phyloP scores from a whole-genome alignment of 2,888 invertebrate genomes.

The Hololepta plana region DNA sequence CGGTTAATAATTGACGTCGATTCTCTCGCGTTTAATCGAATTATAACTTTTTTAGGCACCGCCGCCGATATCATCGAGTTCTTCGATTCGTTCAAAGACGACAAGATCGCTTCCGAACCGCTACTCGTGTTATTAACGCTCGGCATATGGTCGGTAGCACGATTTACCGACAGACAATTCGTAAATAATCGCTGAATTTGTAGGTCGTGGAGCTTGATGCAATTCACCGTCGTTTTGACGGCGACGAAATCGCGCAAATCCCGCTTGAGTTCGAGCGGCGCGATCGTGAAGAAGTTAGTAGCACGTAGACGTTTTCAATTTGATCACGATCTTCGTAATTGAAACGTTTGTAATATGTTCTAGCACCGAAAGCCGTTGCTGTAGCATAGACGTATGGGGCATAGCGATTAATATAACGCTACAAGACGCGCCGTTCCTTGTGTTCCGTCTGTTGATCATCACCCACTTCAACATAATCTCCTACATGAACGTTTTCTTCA shows the following conservation, averaged over 20 bases:
- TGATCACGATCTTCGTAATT: conserved; percentile 1
- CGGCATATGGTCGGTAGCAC: conserved; percentile 50
- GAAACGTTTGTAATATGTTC: conserved; percentile 9
- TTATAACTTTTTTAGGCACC: conserved; percentile 39
- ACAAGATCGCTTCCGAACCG: conserved; percentile 59
- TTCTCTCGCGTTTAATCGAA: not conserved
- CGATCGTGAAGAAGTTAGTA: conserved; percentile 14
- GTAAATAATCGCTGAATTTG: conserved; percentile 8
- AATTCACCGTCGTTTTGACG: conserved; percentile 86
- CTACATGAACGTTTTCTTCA: conserved; percentile 94
- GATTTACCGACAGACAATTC: not conserved
- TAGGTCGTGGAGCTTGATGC: conserved; percentile 72
- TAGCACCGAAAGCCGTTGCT: conserved; percentile 50
- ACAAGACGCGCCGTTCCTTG: conserved; percentile 75
- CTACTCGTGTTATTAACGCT: conserved; percentile 69
- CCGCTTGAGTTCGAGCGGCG: conserved; percentile 35
- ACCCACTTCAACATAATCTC: conserved; percentile 75
- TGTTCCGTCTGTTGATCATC: conserved; percentile 71
- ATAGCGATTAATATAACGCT: conserved; percentile 76
- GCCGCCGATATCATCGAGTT: conserved; percentile 94
- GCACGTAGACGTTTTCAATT: no score
- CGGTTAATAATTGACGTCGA: no score
- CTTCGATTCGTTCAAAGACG: conserved; percentile 90
- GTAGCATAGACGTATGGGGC: conserved; percentile 76
- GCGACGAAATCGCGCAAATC: conserved; percentile 69